Percentiles rank a stretch among this genome's conserved stretches.
phyloP scores from a whole-genome alignment of 1,140 invertebrate species.

The Plodia interpunctella region DNA sequence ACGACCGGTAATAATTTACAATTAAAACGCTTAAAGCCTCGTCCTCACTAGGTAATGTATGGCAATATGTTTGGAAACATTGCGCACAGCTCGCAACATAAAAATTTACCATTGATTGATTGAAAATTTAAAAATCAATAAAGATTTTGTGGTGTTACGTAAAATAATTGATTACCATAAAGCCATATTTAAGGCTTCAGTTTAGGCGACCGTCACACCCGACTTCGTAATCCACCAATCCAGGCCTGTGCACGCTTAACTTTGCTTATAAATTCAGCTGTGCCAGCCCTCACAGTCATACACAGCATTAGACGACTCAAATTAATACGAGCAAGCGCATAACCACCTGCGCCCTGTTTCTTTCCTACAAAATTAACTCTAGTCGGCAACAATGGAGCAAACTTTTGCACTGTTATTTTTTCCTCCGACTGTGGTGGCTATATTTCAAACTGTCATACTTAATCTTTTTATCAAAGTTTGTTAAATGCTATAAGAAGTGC shows the following conservation, averaged over 20 bases:
- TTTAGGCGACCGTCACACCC: constrained; percentile 15
- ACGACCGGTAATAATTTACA: constrained; percentile 57
- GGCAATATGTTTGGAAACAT: too few relatives aligned
- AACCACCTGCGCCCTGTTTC: constrained; percentile 69
- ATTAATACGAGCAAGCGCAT: constrained; percentile 60
- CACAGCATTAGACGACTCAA: constrained; percentile 68
- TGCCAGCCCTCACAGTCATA: constrained; percentile 51
- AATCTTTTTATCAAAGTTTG: constrained; percentile 77
- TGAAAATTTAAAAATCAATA: not conserved
- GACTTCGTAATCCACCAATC: constrained; percentile 63
- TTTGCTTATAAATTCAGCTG: constrained; percentile 59
- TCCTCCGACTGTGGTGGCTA: constrained; percentile 60
- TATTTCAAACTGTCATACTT: constrained; percentile 77
- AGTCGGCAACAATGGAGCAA: constrained; percentile 64
- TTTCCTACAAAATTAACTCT: constrained; percentile 71
- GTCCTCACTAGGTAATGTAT: not conserved
- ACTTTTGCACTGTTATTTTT: constrained; percentile 66
- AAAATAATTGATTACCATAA: too few relatives aligned
- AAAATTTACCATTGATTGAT: too few relatives aligned
- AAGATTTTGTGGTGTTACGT: too few relatives aligned
- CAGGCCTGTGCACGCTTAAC: constrained; percentile 38
- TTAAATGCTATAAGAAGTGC: constrained; percentile 64
- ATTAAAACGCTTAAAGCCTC: constrained; percentile 37
- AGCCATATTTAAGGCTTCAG: too few relatives aligned
- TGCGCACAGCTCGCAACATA: too few relatives aligned